A percentile compares a stretch with the other conserved stretches of the same genome.
Evolutionary conservation across 1,140 invertebrate genomes (phyloP).

Genomic region (Araneus ventricosus): DNA sequence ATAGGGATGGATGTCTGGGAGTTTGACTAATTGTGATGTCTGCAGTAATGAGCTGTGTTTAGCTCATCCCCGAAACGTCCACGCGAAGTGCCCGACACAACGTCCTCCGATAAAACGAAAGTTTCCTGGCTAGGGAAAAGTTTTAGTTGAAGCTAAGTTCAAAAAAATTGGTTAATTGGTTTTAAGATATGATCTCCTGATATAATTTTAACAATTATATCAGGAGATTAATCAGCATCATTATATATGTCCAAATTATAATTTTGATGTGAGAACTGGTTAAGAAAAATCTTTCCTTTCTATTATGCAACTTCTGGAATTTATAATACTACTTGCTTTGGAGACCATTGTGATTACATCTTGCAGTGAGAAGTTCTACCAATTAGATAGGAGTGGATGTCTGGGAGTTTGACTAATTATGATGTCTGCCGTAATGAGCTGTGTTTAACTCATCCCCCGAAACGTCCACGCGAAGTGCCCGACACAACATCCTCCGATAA

Average conservation of each 20-base stretch:
- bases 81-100: neutral
- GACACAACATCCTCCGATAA: neutral
- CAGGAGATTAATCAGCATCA: too few relatives aligned
- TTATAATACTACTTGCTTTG: neutral
- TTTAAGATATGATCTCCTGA: too few relatives aligned
- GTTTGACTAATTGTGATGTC: slow-evolving; percentile 27
- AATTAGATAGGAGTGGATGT: neutral
- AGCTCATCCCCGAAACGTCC: neutral
- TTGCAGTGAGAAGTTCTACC: neutral
- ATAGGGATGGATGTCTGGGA: slow-evolving; percentile 11
- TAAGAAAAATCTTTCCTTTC: neutral
- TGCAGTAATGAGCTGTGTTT: neutral
- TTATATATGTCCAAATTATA: too few relatives aligned
- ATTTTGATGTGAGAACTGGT: slow-evolving; percentile 14
- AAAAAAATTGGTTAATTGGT: too few relatives aligned
- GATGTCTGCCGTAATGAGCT: neutral
- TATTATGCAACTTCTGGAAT: slow-evolving; percentile 21
- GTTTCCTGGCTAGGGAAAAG: too few relatives aligned
- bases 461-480: neutral
- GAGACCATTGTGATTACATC: neutral
- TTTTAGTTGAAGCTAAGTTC: too few relatives aligned
- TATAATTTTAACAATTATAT: too few relatives aligned
- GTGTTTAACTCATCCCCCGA: neutral
- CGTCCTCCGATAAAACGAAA: too few relatives aligned
- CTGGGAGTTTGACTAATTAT: neutral